Percentiles rank a stretch among this genome's conserved stretches.
Evolutionary conservation across 2,888 invertebrate genomes (phyloP).

Genomic region (Brachylomia viminalis): DNA sequence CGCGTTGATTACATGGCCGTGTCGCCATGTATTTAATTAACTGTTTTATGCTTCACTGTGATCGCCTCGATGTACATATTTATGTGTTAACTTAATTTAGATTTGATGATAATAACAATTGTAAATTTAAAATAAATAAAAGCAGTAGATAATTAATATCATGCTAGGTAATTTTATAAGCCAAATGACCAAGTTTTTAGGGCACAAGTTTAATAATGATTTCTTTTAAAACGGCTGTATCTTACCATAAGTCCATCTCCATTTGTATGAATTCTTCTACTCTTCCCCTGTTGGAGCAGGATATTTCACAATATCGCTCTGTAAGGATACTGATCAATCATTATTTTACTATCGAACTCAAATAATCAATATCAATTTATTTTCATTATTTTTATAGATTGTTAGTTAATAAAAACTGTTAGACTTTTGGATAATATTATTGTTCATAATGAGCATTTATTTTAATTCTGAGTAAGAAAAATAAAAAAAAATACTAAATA

Average conservation of each 20-base stretch:
- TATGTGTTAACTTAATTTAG: constrained; percentile 27
- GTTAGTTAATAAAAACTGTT: too few species aligned
- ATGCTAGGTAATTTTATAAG: not conserved
- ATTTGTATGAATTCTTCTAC: too few species aligned
- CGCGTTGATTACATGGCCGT: constrained; percentile 54
- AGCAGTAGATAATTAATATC: not conserved
- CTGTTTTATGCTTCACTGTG: constrained; percentile 33
- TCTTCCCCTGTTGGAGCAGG: too few species aligned
- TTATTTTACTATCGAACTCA: too few species aligned
- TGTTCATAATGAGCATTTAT: too few species aligned
- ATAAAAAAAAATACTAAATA: not conserved
- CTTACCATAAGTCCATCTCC: too few species aligned
- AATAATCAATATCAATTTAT: too few species aligned
- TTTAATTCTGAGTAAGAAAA: too few species aligned
- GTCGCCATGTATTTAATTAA: constrained; percentile 53
- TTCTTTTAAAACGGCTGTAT: too few species aligned
- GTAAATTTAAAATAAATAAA: constrained; percentile 1
- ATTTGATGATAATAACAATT: constrained; percentile 34
- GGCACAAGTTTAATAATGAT: not conserved
- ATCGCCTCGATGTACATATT: not conserved
- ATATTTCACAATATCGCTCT: too few species aligned
- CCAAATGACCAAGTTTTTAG: not conserved
- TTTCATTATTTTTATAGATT: too few species aligned
- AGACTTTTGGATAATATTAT: too few species aligned
- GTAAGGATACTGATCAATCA: not conserved